Evolutionary conservation across 2,113 vertebrate species (phyloP).

Genomic region (Oncorhynchus keta): DNA sequence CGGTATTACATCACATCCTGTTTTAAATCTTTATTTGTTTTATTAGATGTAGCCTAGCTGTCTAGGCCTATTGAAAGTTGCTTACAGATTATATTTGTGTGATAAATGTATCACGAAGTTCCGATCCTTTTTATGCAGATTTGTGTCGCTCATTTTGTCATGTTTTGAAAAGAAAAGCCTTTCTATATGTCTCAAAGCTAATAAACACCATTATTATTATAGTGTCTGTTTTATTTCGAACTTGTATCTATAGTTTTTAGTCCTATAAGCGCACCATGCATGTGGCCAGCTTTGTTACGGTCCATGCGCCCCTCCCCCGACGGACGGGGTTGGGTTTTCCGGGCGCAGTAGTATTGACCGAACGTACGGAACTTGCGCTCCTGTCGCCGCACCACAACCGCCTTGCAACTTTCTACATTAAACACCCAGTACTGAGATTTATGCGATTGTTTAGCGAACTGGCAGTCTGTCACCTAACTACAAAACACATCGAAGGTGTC

Average conservation of each 20-base stretch:
- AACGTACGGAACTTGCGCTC: not conserved
- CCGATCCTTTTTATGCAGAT: not conserved
- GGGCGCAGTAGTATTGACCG: conserved; percentile 3
- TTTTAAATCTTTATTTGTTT: not conserved
- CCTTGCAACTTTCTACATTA: not conserved
- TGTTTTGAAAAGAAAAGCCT: not conserved
- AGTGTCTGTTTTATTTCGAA: not conserved
- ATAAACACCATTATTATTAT: not conserved
- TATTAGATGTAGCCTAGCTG: not conserved
- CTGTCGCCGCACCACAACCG: not conserved
- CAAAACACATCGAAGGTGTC: not conserved
- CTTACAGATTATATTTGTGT: not conserved
- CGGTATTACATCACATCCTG: too few relatives aligned
- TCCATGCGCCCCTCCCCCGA: not conserved
- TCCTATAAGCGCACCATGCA: not conserved
- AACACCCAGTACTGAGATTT: conserved; percentile 19
- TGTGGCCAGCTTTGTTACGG: not conserved
- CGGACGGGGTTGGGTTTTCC: not conserved
- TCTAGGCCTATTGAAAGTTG: not conserved
- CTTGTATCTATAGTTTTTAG: not conserved
- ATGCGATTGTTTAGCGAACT: not conserved
- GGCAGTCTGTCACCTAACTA: not conserved
- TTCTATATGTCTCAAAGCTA: not conserved
- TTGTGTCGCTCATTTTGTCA: not conserved
- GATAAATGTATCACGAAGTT: not conserved